phyloP scores from a whole-genome alignment of 2,888 invertebrate species.

The Scaptodrosophila latifasciaeformis region DNA sequence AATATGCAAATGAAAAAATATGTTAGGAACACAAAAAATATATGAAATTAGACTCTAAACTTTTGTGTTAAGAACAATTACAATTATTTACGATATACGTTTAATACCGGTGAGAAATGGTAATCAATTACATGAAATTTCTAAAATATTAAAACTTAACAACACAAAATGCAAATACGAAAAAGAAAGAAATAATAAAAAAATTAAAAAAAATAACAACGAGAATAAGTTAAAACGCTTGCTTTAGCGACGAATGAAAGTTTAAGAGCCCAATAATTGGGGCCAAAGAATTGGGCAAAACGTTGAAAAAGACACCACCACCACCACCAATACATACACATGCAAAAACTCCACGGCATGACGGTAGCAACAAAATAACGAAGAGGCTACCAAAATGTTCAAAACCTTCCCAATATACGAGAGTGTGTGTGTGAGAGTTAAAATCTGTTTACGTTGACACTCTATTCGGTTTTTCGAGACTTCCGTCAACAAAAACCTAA shows the following conservation, averaged over 20 bases:
- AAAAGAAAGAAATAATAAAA: constrained; percentile 26
- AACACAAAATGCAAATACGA: constrained; percentile 61
- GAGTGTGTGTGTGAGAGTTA: background rate
- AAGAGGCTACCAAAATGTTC: constrained; percentile 30
- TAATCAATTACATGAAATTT: no score
- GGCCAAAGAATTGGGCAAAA: constrained; percentile 38
- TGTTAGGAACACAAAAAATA: no score
- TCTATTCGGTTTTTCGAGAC: constrained; percentile 33
- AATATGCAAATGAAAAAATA: no score
- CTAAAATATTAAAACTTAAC: no score
- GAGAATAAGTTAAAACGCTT: no score
- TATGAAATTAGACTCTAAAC: no score
- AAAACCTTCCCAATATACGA: background rate
- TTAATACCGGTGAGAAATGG: no score
- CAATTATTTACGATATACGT: no score
- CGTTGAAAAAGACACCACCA: constrained; percentile 27
- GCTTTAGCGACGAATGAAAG: constrained; percentile 61
- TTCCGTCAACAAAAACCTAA: constrained; percentile 56
- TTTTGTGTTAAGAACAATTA: no score
- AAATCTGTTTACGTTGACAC: constrained; percentile 28
- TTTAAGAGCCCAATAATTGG: constrained; percentile 53
- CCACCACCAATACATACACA: constrained; percentile 38
- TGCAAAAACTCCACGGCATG: background rate
- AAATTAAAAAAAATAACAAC: no score
- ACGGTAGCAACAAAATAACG: background rate